phyloP scores from a whole-genome alignment of 2,888 invertebrate genomes.

The Tenthredo amoena region DNA sequence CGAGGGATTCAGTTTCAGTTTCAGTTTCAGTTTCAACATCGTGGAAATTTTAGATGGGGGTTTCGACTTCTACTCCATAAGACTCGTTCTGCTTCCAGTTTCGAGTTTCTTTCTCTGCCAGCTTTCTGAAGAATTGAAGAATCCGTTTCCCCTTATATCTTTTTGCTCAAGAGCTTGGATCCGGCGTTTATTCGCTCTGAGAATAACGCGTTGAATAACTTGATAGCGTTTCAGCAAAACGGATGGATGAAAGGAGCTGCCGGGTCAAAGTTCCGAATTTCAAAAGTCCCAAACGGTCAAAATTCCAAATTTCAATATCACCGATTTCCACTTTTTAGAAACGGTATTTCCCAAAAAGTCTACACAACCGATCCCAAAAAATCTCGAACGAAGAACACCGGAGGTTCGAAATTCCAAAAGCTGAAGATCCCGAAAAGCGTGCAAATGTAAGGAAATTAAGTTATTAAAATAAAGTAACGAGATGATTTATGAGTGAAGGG shows the following conservation, averaged over 20 bases:
- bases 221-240: no score
- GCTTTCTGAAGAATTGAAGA: neutral
- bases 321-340: no score
- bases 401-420: no score
- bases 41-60: neutral
- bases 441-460: neutral
- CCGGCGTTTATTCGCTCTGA: neutral
- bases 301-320: no score
- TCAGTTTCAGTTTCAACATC: neutral
- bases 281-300: no score
- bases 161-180: neutral
- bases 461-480: neutral
- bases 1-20: neutral
- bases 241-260: no score
- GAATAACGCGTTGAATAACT: no score
- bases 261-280: no score
- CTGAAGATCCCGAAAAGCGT: neutral
- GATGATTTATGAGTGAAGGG: neutral
- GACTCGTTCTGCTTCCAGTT: neutral
- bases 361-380: no score
- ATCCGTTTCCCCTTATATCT: neutral
- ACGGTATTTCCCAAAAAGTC: no score
- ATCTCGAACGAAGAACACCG: no score
- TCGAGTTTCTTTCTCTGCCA: neutral
- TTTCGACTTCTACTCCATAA: neutral